Base-by-base conservation (phyloP, 2,797 vertebrate species). In the Okamejei kenojei region DNA sequence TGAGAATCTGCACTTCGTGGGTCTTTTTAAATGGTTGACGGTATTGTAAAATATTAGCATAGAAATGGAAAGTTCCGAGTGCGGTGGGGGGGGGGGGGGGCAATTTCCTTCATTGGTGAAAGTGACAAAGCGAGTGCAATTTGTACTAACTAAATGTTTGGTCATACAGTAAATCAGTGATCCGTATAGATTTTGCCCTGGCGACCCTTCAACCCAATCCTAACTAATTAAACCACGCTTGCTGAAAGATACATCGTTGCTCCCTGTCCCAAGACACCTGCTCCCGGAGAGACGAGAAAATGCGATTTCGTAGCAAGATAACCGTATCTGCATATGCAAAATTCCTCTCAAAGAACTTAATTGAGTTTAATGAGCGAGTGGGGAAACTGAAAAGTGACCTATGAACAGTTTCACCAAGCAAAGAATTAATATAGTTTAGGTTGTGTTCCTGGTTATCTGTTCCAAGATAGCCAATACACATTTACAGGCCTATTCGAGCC, bases 131-230 rank as follows among this genome's bases (percentile, higher is more conserved):
- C 65, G 35, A 54, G 26, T 45, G 71, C 38, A 58, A 92, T 74
- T 92, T 92, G 68, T 45, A 58, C 23, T 26, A 54, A 74, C 26
- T 76, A 17, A 76, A 15, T 35, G 23, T n/a, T 26, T 74, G 23
- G 11, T 38, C 68, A 17, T 91, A 54, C 45, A 54, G 45, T 54
- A 91, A 91, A 91, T 74, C 68, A 91, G 68, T 74, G 88, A 91
- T 71, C 90, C 90, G 13, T 23, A 54, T 76, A 35, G 38, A 92
- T 54, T 68, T 11, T 71, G 26, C 45, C 17, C 68, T 92, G 65
- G 17, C 90, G 2, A 74, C 45, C 38, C 65, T 29, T 2, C 32
- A 7, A 32, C 45, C 88, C 19, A 68, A 11, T 32, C 38, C 35
- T 58, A 74, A 54, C 45, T 92, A 15, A 92, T 76, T 58, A 17